Conservation (phyloP, 2,888 invertebrate species). For the Slavum lentiscoides region DNA sequence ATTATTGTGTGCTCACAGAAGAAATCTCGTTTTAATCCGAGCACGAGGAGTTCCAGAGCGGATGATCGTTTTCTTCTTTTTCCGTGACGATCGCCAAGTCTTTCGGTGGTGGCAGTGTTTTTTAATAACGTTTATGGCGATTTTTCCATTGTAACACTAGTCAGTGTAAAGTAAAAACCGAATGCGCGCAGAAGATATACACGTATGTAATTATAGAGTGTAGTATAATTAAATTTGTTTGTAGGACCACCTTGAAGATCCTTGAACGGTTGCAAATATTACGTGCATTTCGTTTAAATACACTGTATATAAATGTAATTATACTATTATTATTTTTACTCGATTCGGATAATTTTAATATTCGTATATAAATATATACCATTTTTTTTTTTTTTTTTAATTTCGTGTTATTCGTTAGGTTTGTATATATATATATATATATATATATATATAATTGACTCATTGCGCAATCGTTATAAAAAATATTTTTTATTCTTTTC, state of each 20-base stretch:
- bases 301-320: not conserved
- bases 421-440: not conserved
- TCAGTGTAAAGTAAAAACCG: not conserved
- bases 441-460: no score
- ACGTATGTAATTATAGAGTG: not conserved
- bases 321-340: not conserved
- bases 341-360: not conserved
- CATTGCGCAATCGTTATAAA: slow-evolving; percentile 4
- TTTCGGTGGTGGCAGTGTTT: not conserved
- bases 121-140: not conserved
- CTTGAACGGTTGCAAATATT: not conserved
- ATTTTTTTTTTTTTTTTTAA: slow-evolving; percentile 2
- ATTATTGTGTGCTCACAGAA: not conserved
- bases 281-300: not conserved
- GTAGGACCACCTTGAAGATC: not conserved
- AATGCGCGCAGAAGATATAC: not conserved
- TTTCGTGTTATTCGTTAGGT: not conserved
- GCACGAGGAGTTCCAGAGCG: not conserved
- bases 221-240: not conserved
- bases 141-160: not conserved
- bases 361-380: not conserved
- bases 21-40: not conserved
- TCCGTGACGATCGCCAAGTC: not conserved
- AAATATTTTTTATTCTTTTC: slow-evolving; percentile 11
- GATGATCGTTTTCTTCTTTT: not conserved